These are phyloP conservation scores for Hypotaenidia philippensis DNA, from an alignment of 2,797 vertebrate genomes.

Conservation along the genomic window DNA sequence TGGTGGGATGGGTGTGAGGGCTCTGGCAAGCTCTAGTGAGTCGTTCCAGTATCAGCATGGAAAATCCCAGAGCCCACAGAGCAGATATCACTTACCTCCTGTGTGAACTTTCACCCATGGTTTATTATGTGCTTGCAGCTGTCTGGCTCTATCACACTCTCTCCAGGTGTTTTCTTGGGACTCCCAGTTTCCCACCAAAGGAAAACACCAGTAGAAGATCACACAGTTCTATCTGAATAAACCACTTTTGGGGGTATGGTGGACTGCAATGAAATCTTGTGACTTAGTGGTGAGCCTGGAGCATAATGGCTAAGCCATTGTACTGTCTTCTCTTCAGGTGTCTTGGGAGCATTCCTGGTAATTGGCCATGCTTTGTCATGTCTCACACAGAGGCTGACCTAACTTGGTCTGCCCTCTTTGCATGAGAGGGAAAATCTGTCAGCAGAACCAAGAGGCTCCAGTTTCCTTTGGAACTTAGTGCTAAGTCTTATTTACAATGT, in stretches of 20 bases:
- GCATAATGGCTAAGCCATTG: neutral
- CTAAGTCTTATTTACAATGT: neutral
- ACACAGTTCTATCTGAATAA: neutral
- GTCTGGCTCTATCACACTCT: neutral
- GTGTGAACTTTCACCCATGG: neutral
- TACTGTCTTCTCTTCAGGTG: neutral
- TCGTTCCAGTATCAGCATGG: neutral
- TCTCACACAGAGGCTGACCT: neutral
- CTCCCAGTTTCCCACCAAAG: neutral
- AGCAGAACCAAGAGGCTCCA: neutral
- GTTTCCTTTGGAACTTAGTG: neutral
- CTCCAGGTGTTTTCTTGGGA: neutral
- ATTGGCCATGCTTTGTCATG: neutral
- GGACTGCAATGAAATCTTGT: neutral
- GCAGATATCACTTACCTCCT: rapidly evolving
- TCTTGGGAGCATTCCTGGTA: neutral
- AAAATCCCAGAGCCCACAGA: neutral
- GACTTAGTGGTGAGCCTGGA: neutral
- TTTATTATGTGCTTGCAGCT: neutral
- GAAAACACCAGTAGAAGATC: neutral
- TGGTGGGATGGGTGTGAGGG: neutral
- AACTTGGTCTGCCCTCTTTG: neutral
- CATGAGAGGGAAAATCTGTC: neutral
- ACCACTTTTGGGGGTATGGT: neutral
- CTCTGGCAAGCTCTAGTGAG: neutral